Conservation (phyloP, 2,113 vertebrate species). For the Forbesichthys papilliferus region DNA sequence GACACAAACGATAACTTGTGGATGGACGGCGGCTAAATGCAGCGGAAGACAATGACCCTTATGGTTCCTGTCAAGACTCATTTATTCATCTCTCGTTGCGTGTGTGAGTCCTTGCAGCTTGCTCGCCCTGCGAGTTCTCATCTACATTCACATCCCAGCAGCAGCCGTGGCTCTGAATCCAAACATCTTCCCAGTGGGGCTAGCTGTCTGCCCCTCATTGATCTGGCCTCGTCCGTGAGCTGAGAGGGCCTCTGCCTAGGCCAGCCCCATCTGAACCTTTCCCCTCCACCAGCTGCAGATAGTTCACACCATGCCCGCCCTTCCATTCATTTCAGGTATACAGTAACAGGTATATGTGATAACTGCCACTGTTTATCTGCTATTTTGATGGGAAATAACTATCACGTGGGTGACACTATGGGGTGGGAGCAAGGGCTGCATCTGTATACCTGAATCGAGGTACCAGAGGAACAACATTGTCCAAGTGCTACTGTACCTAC, state of each 20-base stretch:
- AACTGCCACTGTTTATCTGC: slow-evolving; percentile 24
- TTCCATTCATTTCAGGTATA: slow-evolving; percentile 44
- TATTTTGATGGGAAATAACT: slow-evolving; percentile 23
- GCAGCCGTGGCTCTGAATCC: slow-evolving; percentile 52
- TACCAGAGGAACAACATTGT: too few relatives aligned
- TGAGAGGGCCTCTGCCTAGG: slow-evolving; percentile 49
- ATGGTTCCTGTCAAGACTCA: slow-evolving; percentile 49
- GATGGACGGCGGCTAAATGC: slow-evolving; percentile 10
- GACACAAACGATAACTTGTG: not conserved
- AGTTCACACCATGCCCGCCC: slow-evolving; percentile 34
- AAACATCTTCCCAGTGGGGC: slow-evolving; percentile 40
- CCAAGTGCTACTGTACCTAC: too few relatives aligned
- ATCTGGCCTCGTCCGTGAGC: slow-evolving; percentile 52
- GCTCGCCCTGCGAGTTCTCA: slow-evolving; percentile 44
- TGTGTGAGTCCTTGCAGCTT: slow-evolving; percentile 41
- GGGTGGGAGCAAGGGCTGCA: slow-evolving; percentile 16
- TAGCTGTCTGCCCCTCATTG: slow-evolving; percentile 60
- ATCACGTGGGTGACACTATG: slow-evolving; percentile 13
- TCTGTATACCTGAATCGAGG: too few relatives aligned
- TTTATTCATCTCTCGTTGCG: slow-evolving; percentile 52
- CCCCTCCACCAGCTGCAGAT: slow-evolving; percentile 34
- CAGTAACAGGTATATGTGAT: slow-evolving; percentile 25
- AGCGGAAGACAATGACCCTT: slow-evolving; percentile 29
- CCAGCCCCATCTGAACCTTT: slow-evolving; percentile 45
- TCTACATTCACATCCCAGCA: slow-evolving; percentile 54